Base-by-base conservation (phyloP, 2,797 vertebrate genomes). In the Scolopax rusticola region DNA sequence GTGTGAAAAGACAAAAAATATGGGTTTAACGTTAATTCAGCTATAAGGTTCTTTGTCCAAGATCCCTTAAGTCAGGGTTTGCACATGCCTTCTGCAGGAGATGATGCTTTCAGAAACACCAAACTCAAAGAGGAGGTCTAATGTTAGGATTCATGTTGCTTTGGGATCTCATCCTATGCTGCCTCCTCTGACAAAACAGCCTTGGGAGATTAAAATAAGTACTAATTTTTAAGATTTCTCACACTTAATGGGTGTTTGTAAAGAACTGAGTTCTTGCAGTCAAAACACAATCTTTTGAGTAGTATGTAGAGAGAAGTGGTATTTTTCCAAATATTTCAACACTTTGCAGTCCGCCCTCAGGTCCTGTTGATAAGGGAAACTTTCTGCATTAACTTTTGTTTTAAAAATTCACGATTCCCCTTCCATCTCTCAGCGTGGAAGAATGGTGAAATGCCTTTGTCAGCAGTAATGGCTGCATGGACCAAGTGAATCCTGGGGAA, bases 371-470 rank as follows among this genome's bases (percentile, higher is more conserved):
- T 36, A 57, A 16, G 4, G 28, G 21, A 73, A 63, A 28, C 50
- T 77, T 78, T 16, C 21, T 27, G 33, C 8, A 17, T 30, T 32
- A 69, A 50, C 41, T 81, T 60, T 7, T 61, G 6, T 32, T 70
- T 38, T 30, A 7, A 13, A 36, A 40, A 8, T 1, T 19, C 56
- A 53, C 6, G 0, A 1, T 54, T 54, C 9, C 23, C 7, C 11
- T 38, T 43, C 8, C 2, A 0, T n/a, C 48, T 30, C 33, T 68
- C 1, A 2, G 8, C 0, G 0, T 12, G 56, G 33, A 43, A 12
- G 32, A 15, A 32, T 0, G 0, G 2, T 3, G 63, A 47, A n/a
- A 48, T 28, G 70, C 18, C 89, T 24, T 5, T 6, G 75, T 8
- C 64, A 38, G 47, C 80, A 90, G 83, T 21, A n/a, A 4, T 3